Evolutionary conservation across 2,113 vertebrate species (phyloP).

Genomic region (Spea multiplicata): DNA sequence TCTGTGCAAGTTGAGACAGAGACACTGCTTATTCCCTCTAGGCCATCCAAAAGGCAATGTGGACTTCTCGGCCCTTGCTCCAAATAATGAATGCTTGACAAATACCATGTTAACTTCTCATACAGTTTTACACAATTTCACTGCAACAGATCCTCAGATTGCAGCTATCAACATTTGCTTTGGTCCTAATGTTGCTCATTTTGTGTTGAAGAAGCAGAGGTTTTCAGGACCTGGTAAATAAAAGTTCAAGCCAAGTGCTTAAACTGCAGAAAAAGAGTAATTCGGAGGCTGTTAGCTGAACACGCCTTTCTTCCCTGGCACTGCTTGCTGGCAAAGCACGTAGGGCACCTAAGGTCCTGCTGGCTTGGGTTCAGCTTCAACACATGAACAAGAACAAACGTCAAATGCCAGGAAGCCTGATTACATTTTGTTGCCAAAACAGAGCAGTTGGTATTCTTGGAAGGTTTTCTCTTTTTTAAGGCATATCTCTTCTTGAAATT

Average conservation of each 20-base stretch:
- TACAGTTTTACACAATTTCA: not conserved
- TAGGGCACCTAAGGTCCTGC: conserved; percentile 17
- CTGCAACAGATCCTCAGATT: not conserved
- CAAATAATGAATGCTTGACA: too few relatives aligned
- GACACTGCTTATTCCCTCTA: too few relatives aligned
- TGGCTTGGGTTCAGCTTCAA: not conserved
- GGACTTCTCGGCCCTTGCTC: too few relatives aligned
- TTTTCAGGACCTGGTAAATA: not conserved
- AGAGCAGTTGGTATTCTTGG: too few relatives aligned
- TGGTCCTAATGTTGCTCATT: not conserved
- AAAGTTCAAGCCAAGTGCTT: conserved; percentile 18
- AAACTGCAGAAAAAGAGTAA: not conserved
- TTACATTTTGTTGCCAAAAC: too few relatives aligned
- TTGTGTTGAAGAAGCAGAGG: not conserved
- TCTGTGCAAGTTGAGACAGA: too few relatives aligned
- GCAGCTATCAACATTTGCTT: not conserved
- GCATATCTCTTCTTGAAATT: too few relatives aligned
- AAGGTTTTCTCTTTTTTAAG: too few relatives aligned
- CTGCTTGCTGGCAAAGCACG: not conserved
- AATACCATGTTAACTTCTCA: too few relatives aligned
- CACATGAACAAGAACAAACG: conserved; percentile 2
- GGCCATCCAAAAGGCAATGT: too few relatives aligned
- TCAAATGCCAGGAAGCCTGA: too few relatives aligned
- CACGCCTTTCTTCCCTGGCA: conserved; percentile 14
- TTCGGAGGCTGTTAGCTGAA: not conserved